phyloP scores from a whole-genome alignment of 2,113 vertebrate species.

The Nothobranchius kuhntae region DNA sequence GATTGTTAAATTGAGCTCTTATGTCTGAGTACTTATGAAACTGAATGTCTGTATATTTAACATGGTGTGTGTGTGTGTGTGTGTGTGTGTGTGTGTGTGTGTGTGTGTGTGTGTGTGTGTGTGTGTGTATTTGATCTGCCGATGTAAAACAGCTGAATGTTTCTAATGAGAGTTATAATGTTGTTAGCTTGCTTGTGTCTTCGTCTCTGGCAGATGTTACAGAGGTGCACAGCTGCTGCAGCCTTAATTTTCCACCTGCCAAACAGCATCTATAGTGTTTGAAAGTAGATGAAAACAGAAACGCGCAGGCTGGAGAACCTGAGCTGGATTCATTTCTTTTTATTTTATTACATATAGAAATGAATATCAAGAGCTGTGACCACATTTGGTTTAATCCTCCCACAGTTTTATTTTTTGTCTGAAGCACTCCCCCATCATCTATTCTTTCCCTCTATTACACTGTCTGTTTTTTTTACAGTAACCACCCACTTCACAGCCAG shows the following conservation, averaged over 20 bases:
- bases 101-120: conserved; percentile 6
- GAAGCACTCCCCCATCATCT: background rate
- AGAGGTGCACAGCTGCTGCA: no score
- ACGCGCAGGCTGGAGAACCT: no score
- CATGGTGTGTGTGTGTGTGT: conserved; percentile 14
- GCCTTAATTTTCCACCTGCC: no score
- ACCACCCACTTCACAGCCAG: conserved; percentile 26
- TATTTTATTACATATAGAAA: no score
- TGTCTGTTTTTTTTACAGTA: conserved; percentile 11
- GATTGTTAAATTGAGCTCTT: conserved; percentile 7
- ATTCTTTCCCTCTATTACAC: background rate
- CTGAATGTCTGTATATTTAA: conserved; percentile 1
- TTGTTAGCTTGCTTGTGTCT: no score
- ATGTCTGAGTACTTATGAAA: background rate
- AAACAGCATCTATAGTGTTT: no score
- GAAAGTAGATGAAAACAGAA: no score
- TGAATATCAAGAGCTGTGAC: no score
- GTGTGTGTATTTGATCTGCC: background rate
- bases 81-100: background rate
- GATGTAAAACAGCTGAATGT: no score
- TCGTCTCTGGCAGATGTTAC: no score
- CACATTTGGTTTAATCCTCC: background rate
- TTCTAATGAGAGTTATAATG: no score
- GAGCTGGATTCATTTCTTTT: no score
- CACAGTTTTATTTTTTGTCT: background rate